Conservation (phyloP, 2,797 vertebrate species). For the Emys orbicularis region DNA sequence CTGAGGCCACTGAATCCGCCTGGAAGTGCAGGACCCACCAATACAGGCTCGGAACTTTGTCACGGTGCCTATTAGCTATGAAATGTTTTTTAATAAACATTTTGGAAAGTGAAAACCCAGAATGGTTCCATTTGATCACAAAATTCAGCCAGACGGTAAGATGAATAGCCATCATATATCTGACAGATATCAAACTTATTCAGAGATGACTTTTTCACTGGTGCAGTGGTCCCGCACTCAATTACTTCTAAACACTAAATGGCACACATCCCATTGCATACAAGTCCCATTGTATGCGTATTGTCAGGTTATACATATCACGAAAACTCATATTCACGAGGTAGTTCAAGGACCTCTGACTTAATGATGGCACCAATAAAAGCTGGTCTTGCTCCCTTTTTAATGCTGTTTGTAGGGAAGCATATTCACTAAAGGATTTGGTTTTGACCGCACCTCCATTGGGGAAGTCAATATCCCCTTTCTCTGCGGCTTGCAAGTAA, state of each 20-base stretch:
- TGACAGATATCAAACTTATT: neutral
- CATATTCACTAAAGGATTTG: neutral
- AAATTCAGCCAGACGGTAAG: neutral
- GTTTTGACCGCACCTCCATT: accelerated
- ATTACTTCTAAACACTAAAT: neutral
- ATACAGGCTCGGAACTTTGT: too few relatives aligned
- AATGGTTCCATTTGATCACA: neutral
- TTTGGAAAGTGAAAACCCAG: neutral
- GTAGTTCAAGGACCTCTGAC: neutral
- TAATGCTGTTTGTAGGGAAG: neutral
- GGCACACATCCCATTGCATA: neutral
- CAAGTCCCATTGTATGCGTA: neutral
- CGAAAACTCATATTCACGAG: neutral
- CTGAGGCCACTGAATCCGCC: too few relatives aligned
- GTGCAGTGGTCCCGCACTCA: neutral
- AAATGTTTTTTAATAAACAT: neutral
- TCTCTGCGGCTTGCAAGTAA: neutral
- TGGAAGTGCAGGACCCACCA: too few relatives aligned
- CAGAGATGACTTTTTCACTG: neutral
- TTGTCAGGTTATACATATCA: neutral
- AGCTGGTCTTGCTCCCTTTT: neutral
- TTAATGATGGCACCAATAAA: too few relatives aligned
- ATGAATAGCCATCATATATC: accelerated
- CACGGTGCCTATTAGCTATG: neutral
- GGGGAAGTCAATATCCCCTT: neutral